Base-by-base conservation (phyloP, 2,113 vertebrate species). In the Silurus meridionalis region DNA sequence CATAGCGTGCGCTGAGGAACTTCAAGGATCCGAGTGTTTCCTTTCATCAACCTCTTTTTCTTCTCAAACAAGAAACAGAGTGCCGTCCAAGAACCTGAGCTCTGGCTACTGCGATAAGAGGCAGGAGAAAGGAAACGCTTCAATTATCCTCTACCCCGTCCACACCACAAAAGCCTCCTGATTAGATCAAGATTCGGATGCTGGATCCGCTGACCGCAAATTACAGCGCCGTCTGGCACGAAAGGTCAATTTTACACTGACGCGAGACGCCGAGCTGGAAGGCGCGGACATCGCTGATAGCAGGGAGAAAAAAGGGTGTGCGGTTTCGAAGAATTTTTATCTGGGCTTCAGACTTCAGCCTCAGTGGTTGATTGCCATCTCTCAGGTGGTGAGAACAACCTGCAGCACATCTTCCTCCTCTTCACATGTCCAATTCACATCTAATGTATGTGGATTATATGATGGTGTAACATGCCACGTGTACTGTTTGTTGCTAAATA, bases 201-300 rank as follows among this genome's bases (percentile, higher is more conserved):
- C 69, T 13, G 67, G 80, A 66, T 66, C 81, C 52, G 81, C 84
- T 88, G 71, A 87, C 84, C 78, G 21, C 89, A 90, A 90, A 88
- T 90, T 88, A 88, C 88, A 88, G 71, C 83, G 25, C 60, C 58
- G 80, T 74, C 87, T 88, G 74, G 46, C 48, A 87, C 84, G 37
- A 88, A 90, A 88, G 89, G 89, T 88, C 89, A 90, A 88, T 90
- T 88, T 90, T 87, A 85, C 80, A 87, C 61, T 69, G 75, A 74
- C 57, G 78, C 83, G 80, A 69, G 85, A 86, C 75, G 2, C 2
- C 14, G n/a, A 28, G 1, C n/a, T 79, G 5, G 13, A 17, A 55
- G 8, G 46, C 13, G 9, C 74, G n/a, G 11, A 2, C 4, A 4
- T 21, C 9, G 13, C 14, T 5, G 37, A 66, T 14, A 10, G 37